Evolutionary conservation across 2,888 invertebrate species (phyloP), one percentile per base, ranked within the genome.

Genomic region (Coleophora flavipennella): DNA sequence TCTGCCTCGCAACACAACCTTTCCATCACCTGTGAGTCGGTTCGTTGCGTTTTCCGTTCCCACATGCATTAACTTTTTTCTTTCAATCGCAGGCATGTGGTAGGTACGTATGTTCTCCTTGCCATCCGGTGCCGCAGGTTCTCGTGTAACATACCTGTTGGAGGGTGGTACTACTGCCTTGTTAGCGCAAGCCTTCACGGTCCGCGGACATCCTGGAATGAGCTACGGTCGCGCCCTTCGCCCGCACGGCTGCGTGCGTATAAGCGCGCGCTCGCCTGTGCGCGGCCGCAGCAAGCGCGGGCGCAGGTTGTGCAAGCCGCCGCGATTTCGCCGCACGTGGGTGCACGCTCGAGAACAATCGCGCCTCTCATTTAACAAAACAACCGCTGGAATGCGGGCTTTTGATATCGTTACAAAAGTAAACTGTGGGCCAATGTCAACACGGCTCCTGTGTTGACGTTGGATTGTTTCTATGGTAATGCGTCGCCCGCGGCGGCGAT

Each of bases 351-450:
- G 68, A 71, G 74, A 78, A 78, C 80, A 79, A 76, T 78, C 64
- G 70, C 59, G 55, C 60, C 59, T 68, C 69, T 64, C 68, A 64
- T 67, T 69, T 59, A 64, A 61, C 61, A 59, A 63, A 70, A 63
- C 67, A 58, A 56, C 52, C 59, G 51, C 53, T 61, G 81, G 80
- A 77, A 80, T 81, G 80, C 72, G 63, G 69, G 71, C 71, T 73
- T 69, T 70, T 71, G 73, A 70, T 78, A 69, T 74, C 67, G 67
- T 79, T 79, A 80, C 79, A 72, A 79, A 77, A 80, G 65, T 64
- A 65, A 62, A 57, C 66, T 64, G 66, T 68, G 65, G 71, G 73
- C 80, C 80, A 83, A 83, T 81, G 83, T 83, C 83, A 81, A 72
- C 72, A 68, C 66, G 67, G 72, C 72, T 73, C 64, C 71, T 50